Percentiles rank a stretch among this genome's conserved stretches.
These are phyloP conservation scores for Cephus rjabovi DNA, from an alignment of 2,888 invertebrate genomes.

Conservation along the genomic window DNA sequence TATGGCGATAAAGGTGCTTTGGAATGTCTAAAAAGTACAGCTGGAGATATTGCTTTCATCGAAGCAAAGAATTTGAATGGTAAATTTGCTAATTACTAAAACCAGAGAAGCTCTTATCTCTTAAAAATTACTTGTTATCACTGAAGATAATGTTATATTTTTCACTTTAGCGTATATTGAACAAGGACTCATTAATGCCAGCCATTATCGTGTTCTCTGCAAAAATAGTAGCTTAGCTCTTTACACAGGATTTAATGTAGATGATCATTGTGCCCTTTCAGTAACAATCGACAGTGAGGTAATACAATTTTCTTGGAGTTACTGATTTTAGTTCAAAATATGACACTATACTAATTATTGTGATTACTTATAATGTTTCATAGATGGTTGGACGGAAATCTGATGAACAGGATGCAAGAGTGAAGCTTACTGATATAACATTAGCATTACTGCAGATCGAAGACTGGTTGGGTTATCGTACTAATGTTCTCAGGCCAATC, in stretches of 20 bases:
- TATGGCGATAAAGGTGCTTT: conserved; percentile 74
- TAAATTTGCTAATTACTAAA: conserved; percentile 37
- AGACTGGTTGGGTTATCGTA: conserved; percentile 69
- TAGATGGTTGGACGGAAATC: conserved; percentile 51
- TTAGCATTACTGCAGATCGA: conserved; percentile 68
- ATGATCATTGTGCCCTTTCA: conserved; percentile 71
- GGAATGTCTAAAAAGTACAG: conserved; percentile 69
- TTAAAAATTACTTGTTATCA: background rate
- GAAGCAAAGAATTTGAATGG: conserved; percentile 68
- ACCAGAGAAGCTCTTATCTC: conserved; percentile 9
- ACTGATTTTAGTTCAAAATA: background rate
- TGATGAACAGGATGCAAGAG: conserved; percentile 11
- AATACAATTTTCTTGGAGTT: conserved; percentile 1
- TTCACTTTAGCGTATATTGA: conserved; percentile 58
- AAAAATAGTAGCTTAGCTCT: conserved; percentile 71
- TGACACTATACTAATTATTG: background rate
- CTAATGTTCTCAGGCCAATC: conserved; percentile 61
- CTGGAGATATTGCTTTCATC: conserved; percentile 73
- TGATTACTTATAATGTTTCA: conserved; percentile 12
- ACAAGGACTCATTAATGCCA: conserved; percentile 54
- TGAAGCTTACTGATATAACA: conserved; percentile 40
- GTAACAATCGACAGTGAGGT: conserved; percentile 74
- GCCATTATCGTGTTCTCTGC: conserved; percentile 71
- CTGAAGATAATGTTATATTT: background rate
- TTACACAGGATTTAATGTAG: conserved; percentile 68